Evolutionary conservation across 2,113 vertebrate genomes (phyloP).

Genomic region (Asarcornis scutulata): DNA sequence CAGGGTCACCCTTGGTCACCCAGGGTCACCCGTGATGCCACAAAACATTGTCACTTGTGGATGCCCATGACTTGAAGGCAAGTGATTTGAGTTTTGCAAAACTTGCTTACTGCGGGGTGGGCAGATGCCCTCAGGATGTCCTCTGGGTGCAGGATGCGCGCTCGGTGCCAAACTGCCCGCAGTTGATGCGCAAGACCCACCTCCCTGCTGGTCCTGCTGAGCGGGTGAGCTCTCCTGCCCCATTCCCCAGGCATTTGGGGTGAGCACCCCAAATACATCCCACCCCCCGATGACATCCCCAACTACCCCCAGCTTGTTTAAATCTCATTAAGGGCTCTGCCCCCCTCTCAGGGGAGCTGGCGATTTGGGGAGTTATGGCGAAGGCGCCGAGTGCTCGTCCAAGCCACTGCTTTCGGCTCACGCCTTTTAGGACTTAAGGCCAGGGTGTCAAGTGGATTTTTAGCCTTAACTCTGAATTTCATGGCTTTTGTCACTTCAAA

Average conservation of each 20-base stretch:
- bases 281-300: rapidly evolving
- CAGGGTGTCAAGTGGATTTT: constrained; percentile 18
- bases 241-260: background rate
- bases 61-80: too few species aligned
- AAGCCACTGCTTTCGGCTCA: background rate
- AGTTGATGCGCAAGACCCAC: too few species aligned
- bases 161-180: too few species aligned
- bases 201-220: too few species aligned
- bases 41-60: too few species aligned
- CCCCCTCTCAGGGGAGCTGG: background rate
- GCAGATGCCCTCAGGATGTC: too few species aligned
- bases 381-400: rapidly evolving
- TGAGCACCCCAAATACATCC: background rate
- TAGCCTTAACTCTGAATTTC: constrained; percentile 54
- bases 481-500: constrained; percentile 56
- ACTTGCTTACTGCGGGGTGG: too few species aligned
- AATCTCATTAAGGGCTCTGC: background rate
- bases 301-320: background rate
- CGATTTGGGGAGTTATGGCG: background rate
- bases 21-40: background rate
- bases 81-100: too few species aligned
- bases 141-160: too few species aligned
- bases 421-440: constrained; percentile 4
- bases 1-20: background rate
- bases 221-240: too few species aligned